Percentiles rank a stretch among this genome's conserved stretches.
Evolutionary conservation across 2,113 vertebrate species (phyloP).

Genomic region (Melanotaenia duboulayi): DNA sequence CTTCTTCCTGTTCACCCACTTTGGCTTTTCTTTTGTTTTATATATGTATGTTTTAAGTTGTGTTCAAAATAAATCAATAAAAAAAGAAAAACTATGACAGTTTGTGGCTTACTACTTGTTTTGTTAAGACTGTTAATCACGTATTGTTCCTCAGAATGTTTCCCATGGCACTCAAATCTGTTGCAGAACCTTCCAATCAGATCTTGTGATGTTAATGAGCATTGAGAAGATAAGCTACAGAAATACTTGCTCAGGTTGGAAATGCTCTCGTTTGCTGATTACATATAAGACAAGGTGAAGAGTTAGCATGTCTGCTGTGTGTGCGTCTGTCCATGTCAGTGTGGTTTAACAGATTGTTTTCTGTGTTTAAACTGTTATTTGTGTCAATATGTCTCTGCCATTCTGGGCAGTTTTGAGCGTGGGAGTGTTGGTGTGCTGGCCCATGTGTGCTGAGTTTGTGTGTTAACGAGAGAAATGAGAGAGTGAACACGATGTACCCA

Average conservation of each 20-base stretch:
- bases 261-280: conserved; percentile 27
- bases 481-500: conserved; percentile 80
- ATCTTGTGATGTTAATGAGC: conserved; percentile 2
- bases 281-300: conserved; percentile 8
- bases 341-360: conserved; percentile 46
- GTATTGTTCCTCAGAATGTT: conserved; percentile 4
- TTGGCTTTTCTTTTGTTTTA: no score
- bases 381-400: conserved; percentile 53
- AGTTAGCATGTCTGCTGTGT: background rate
- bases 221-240: conserved; percentile 19
- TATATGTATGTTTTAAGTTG: no score
- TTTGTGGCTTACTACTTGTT: rapidly evolving
- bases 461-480: conserved; percentile 52
- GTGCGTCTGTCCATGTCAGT: background rate
- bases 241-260: conserved; percentile 14
- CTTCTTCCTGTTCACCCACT: no score
- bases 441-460: conserved; percentile 18
- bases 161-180: conserved; percentile 16
- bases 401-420: no score
- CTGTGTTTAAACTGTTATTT: conserved; percentile 53
- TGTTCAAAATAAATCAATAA: background rate
- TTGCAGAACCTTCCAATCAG: background rate
- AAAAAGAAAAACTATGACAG: background rate
- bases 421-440: conserved; percentile 35
- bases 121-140: conserved; percentile 2